phyloP scores from a whole-genome alignment of 2,888 invertebrate species.

The Acanthosepion pharaonis region DNA sequence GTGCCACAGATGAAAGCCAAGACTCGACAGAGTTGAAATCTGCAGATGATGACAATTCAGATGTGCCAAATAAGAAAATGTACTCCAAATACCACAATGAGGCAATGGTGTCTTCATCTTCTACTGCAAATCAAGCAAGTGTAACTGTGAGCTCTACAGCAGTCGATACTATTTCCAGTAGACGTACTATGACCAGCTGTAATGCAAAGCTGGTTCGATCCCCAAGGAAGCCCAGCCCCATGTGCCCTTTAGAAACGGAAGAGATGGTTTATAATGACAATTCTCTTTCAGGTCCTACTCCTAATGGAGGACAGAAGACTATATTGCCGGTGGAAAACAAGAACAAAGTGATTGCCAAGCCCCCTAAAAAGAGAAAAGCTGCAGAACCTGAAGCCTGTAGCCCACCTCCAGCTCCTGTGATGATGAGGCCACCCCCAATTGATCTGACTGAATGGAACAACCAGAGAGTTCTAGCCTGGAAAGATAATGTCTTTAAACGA shows the following conservation, averaged over 20 bases:
- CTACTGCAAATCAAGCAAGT: neutral
- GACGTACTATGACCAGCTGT: neutral
- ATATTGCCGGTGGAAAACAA: conserved; percentile 55
- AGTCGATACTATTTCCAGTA: neutral
- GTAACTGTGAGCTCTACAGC: neutral
- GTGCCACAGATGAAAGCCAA: conserved; percentile 46
- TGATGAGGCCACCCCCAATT: conserved; percentile 72
- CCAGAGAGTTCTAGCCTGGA: conserved; percentile 91
- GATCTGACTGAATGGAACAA: conserved; percentile 95
- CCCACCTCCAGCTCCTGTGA: conserved; percentile 52
- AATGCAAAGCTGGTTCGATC: conserved; percentile 11
- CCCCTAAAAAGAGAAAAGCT: conserved; percentile 92
- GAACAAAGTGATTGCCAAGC: conserved; percentile 78
- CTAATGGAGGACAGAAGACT: conserved; percentile 49
- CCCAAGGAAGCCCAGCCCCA: conserved; percentile 50
- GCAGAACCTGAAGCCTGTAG: conserved; percentile 67
- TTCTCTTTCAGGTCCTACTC: neutral
- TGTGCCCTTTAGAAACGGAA: conserved; percentile 40
- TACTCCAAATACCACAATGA: neutral
- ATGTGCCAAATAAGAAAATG: conserved; percentile 38
- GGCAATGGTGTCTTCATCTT: neutral
- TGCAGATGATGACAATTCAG: conserved; percentile 47
- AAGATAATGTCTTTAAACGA: conserved; percentile 85
- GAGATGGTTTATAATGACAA: conserved; percentile 35
- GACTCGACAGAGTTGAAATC: conserved; percentile 47